These are phyloP conservation scores for Pseudochaenichthys georgianus DNA, from an alignment of 2,797 vertebrate species.

Conservation along the genomic window DNA sequence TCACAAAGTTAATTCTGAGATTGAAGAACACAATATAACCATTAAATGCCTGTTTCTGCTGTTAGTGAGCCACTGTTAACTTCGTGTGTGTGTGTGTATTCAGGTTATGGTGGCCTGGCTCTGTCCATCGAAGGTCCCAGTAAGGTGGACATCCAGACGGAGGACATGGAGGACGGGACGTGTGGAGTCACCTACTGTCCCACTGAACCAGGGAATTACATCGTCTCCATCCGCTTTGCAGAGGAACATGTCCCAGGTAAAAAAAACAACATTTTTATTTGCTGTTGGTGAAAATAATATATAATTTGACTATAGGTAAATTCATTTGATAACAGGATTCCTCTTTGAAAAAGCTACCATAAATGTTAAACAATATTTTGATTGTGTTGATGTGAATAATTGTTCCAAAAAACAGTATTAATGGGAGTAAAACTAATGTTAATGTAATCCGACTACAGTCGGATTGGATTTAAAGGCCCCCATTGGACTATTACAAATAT, in stretches of 20 bases:
- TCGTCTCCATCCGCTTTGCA: conserved; percentile 95
- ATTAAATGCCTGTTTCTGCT: background rate
- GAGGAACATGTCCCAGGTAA: conserved; percentile 93
- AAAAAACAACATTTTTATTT: too few species aligned
- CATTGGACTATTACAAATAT: too few species aligned
- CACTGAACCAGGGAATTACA: conserved; percentile 95
- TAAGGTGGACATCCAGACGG: conserved; percentile 95
- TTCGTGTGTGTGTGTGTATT: background rate
- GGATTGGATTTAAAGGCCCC: too few species aligned
- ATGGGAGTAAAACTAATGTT: too few species aligned
- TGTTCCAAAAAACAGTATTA: too few species aligned
- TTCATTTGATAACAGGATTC: too few species aligned
- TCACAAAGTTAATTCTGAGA: background rate
- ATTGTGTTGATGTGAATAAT: too few species aligned
- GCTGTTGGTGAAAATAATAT: too few species aligned
- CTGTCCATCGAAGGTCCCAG: conserved; percentile 95
- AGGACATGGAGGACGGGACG: conserved; percentile 94
- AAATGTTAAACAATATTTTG: too few species aligned
- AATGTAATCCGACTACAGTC: too few species aligned
- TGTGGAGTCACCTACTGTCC: conserved; percentile 95
- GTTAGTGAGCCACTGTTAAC: background rate
- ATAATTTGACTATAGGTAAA: too few species aligned
- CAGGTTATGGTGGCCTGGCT: conserved; percentile 93
- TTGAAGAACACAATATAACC: background rate
- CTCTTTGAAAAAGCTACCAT: too few species aligned